Evolutionary conservation across 1,140 invertebrate species (phyloP), one percentile per base, ranked within the genome.

Genomic region (Neocloeon triangulifer): DNA sequence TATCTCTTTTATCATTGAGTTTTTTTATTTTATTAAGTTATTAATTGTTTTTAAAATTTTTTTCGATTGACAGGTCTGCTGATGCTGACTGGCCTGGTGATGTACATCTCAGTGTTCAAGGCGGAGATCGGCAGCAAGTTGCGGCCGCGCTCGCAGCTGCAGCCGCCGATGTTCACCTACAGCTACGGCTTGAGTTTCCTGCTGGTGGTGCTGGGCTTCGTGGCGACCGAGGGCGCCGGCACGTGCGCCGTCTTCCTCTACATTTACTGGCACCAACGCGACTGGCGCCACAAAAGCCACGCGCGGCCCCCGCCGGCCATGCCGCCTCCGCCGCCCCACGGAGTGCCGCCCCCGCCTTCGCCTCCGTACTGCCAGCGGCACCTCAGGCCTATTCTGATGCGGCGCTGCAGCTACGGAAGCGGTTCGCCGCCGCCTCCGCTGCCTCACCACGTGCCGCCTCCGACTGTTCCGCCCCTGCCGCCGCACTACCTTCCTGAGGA

Each of bases 61-160:
- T n/a, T n/a, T n/a, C n/a, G n/a, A n/a, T n/a, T n/a, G n/a, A 13
- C 53, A 85, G 82, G 81, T 46, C 56, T 89, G 21, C 58, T 84
- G 32, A 82, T 86, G 73, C 62, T 88, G 32, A 73, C 79, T 33
- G 81, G 79, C 14, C 66, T 86, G 45, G 77, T 89, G 39, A 79
- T 86, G 61, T 89, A 86, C 64, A 84, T 89, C 58, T 84, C 81
- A 8, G 71, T 84, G 31, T 77, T 89, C 45, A 88, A 88, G 54
- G 69, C 80, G 0, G 81, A 88, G 64, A 67, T 88, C 10, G 79
- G 78, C 3, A 70, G 71, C 35, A 89, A 88, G 52, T 52, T 88
- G 19, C 61, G 77, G 33, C 70, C 80, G 13, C 64, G 71, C 41
- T 81, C 79, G 7, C 56, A 64, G 28, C 62, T 77, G 25, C 69